Evolutionary conservation across 2,888 invertebrate species (phyloP).

Genomic region (Alviniconcha strummeri): DNA sequence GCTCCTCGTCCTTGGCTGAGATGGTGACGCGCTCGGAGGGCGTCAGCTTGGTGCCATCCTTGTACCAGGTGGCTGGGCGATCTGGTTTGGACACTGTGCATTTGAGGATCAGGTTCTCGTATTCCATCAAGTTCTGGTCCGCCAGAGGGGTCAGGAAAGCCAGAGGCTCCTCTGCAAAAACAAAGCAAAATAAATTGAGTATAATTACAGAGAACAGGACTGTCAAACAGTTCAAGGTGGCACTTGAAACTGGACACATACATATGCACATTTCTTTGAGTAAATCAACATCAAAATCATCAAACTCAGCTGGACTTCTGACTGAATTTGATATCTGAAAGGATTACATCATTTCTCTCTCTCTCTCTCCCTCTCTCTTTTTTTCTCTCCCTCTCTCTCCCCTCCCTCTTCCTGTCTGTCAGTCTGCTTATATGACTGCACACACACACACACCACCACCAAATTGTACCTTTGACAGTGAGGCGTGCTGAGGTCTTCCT

Average conservation of each 20-base stretch:
- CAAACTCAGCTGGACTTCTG: too few relatives aligned
- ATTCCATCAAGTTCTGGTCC: constrained; percentile 61
- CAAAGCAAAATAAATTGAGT: neutral
- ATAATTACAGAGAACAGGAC: too few relatives aligned
- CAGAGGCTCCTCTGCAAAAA: constrained; percentile 59
- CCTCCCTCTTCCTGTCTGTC: too few relatives aligned
- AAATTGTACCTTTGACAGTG: constrained; percentile 60
- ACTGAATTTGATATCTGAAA: too few relatives aligned
- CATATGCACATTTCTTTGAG: neutral
- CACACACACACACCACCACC: neutral
- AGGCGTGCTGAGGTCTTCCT: constrained; percentile 60
- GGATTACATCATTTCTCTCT: too few relatives aligned
- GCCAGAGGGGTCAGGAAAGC: constrained; percentile 63
- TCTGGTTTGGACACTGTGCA: constrained; percentile 67
- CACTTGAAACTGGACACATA: neutral
- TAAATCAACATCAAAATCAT: neutral
- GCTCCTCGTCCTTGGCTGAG: constrained; percentile 77
- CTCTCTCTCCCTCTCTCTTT: too few relatives aligned
- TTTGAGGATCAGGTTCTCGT: constrained; percentile 62
- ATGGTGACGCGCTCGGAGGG: constrained; percentile 88
- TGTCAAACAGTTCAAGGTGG: too few relatives aligned
- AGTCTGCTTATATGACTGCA: too few relatives aligned
- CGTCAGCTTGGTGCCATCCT: constrained; percentile 81
- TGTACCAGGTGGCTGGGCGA: constrained; percentile 66
- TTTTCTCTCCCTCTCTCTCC: too few relatives aligned